Conservation (phyloP, 1,140 invertebrate species). For the Papilio xuthus region DNA sequence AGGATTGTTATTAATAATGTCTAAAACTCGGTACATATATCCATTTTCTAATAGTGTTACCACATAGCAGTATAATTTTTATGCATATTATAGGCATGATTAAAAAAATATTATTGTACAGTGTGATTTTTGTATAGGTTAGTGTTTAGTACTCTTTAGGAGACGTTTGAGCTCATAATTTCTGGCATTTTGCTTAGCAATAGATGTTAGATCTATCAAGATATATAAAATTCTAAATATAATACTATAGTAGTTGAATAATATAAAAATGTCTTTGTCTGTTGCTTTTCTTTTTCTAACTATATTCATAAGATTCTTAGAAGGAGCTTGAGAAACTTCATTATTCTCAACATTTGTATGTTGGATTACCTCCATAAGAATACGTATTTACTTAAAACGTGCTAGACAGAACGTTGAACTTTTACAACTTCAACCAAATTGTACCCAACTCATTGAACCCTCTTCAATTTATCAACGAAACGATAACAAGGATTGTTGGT, state of each 20-base stretch:
- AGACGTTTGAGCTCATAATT: too few species aligned
- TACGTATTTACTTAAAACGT: background rate
- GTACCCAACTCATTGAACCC: background rate
- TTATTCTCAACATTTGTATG: constrained; percentile 3
- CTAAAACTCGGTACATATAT: too few species aligned
- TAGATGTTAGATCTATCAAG: too few species aligned
- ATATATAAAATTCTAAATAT: background rate
- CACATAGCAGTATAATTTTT: too few species aligned
- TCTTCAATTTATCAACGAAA: background rate
- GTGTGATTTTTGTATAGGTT: too few species aligned
- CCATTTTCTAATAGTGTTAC: too few species aligned
- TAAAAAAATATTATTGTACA: too few species aligned
- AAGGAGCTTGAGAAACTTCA: background rate
- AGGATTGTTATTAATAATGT: too few species aligned
- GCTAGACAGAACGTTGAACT: constrained; percentile 4
- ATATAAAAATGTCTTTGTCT: background rate
- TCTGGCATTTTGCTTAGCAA: too few species aligned
- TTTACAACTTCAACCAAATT: background rate
- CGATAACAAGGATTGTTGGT: background rate
- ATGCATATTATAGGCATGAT: too few species aligned
- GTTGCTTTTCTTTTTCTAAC: background rate
- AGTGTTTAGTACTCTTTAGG: too few species aligned
- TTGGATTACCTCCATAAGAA: background rate
- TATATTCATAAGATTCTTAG: background rate
- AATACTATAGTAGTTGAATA: too few species aligned